Base-by-base conservation (phyloP, 2,888 invertebrate genomes). In the Drosophila limbata region DNA sequence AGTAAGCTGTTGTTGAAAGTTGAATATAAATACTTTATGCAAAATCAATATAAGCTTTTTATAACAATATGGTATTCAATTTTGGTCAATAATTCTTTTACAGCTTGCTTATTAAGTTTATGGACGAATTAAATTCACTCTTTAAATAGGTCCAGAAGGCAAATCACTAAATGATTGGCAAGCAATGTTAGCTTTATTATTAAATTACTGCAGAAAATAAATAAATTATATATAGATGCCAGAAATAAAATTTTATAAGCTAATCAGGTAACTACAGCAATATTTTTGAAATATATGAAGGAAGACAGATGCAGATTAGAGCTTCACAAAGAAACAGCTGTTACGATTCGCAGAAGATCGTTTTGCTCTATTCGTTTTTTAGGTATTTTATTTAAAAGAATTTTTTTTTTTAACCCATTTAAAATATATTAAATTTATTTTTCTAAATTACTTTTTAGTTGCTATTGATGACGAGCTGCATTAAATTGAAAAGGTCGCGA, bases 401-500 rank as follows among this genome's bases (percentile, higher is more conserved):
- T 33, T 19, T 3, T 50, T 8, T 17, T 28, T 9, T 28, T 45
- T n/a, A 47, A 28, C 10, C 15, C 25, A 25, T n/a, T 28, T 13
- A 10, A 11, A 50, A 19, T 19, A 31, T 33, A 17, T 1, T 1
- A 17, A 33, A 11, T 13, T 33, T 13, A 13, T 50, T 8, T 19
- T 50, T 17, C 13, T 13, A 8, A 50, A 33, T 33, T 33, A 19
- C 8, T 13, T 17, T 2, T 28, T 11, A 50, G 13, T 2, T 39
- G 11, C 53, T 33, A 8, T 44, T 47, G 42, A 28, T 1, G 3
- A 35, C n/a, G 33, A 33, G 10, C 19, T 63, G 42, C 35, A 40
- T 21, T 62, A 35, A 65, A 48, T 31, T 47, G 17, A 50, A 62
- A 17, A 40, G 65, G 51, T 50, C 40, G 15, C 17, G 15, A 25